A percentile compares a stretch with the other conserved stretches of the same genome.
Conservation (phyloP, 2,797 vertebrate genomes). For the Xiphorhynchus erythropygius region DNA sequence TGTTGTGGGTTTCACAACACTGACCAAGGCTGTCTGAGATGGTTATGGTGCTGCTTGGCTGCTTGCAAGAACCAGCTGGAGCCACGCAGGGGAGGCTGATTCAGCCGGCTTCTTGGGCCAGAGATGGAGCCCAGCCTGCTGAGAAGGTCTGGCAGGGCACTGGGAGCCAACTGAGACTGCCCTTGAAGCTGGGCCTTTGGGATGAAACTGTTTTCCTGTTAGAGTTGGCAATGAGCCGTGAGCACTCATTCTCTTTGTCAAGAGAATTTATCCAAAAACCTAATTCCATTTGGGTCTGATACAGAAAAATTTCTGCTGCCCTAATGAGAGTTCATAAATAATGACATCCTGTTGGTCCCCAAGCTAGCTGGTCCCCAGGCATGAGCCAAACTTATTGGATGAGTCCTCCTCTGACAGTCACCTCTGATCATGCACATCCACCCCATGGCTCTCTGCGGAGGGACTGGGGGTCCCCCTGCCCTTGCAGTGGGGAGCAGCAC, state of each 20-base stretch:
- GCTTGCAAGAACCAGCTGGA: not conserved
- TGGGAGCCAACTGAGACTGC: not conserved
- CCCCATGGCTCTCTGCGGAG: fast-evolving
- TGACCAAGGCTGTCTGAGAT: fast-evolving
- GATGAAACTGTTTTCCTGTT: not conserved
- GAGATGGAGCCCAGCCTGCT: not conserved
- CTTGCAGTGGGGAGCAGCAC: fast-evolving
- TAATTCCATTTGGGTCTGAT: not conserved
- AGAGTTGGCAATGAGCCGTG: not conserved
- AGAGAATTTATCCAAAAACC: not conserved
- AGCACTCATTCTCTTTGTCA: fast-evolving
- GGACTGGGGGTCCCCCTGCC: not conserved
- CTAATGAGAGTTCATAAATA: not conserved
- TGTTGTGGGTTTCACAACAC: not conserved
- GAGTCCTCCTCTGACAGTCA: not conserved
- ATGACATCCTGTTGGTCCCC: not conserved
- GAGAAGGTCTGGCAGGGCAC: not conserved
- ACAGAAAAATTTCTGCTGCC: not conserved
- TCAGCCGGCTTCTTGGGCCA: fast-evolving
- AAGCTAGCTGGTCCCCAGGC: not conserved
- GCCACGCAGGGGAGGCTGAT: fast-evolving
- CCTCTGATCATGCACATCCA: fast-evolving
- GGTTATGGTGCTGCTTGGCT: fast-evolving
- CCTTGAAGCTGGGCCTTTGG: not conserved
- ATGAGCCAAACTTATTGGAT: not conserved